Percentiles rank a stretch among this genome's conserved stretches.
Evolutionary conservation across 1,140 invertebrate species (phyloP).

Genomic region (Drosophila setifemur): DNA sequence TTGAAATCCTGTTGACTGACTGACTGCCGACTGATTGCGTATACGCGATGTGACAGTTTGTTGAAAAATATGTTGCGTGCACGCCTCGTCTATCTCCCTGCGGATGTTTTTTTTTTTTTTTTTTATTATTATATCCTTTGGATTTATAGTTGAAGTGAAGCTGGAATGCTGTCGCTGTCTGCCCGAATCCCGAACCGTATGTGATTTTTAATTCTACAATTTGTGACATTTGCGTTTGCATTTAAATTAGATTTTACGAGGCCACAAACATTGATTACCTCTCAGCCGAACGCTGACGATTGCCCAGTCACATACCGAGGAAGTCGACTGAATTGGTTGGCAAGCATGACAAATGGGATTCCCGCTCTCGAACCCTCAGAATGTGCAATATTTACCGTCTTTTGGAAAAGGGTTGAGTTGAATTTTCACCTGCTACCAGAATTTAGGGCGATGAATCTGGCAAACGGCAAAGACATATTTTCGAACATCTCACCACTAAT

Average conservation of each 20-base stretch:
- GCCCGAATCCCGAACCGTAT: slow-evolving; percentile 42
- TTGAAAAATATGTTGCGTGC: slow-evolving; percentile 66
- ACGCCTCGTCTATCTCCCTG: slow-evolving; percentile 31
- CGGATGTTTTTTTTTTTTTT: no score
- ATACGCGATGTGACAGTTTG: slow-evolving; percentile 76
- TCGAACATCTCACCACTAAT: slow-evolving; percentile 11
- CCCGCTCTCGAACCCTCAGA: not conserved
- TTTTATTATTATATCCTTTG: no score
- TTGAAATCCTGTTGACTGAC: slow-evolving; percentile 38
- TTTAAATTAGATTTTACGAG: slow-evolving; percentile 78
- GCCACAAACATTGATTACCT: slow-evolving; percentile 33
- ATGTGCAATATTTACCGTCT: not conserved
- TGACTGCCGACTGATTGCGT: slow-evolving; percentile 68
- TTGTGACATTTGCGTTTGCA: slow-evolving; percentile 79
- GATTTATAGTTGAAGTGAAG: slow-evolving; percentile 40
- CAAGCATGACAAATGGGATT: slow-evolving; percentile 71
- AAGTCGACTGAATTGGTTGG: slow-evolving; percentile 47
- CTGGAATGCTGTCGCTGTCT: slow-evolving; percentile 13
- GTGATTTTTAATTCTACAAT: slow-evolving; percentile 80
- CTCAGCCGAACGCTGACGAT: not conserved
- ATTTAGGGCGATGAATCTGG: slow-evolving; percentile 16
- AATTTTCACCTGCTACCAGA: not conserved
- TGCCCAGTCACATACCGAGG: slow-evolving; percentile 14
- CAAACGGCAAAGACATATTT: not conserved
- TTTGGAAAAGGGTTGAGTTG: not conserved